Evolutionary conservation across 2,888 invertebrate genomes (phyloP).

Genomic region (Parthenolecanium corni): DNA sequence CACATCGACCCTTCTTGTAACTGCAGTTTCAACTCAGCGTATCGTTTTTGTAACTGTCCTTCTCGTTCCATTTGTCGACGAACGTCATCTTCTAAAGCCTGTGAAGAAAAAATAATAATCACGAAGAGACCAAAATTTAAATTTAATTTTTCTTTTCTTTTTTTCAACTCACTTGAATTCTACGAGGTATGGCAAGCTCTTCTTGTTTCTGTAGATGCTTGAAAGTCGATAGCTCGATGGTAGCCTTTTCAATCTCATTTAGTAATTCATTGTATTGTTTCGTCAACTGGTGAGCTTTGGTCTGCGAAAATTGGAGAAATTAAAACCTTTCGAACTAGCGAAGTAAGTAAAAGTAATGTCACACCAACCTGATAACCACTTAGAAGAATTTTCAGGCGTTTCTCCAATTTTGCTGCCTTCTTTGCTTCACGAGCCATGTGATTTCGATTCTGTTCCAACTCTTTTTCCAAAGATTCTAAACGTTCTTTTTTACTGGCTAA

Average conservation of each 20-base stretch:
- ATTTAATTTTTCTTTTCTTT: no score
- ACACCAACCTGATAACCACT: constrained; percentile 60
- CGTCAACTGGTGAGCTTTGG: constrained; percentile 66
- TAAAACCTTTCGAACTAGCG: constrained; percentile 30
- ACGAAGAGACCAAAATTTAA: no score
- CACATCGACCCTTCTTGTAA: constrained; percentile 37
- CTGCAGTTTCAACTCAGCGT: constrained; percentile 59
- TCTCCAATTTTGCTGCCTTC: constrained; percentile 92
- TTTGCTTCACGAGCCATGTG: constrained; percentile 98
- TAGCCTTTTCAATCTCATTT: constrained; percentile 77
- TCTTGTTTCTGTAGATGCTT: constrained; percentile 80
- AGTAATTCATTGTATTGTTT: constrained; percentile 78
- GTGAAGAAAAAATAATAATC: constrained; percentile 34
- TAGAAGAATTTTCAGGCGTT: constrained; percentile 87
- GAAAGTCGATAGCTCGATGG: constrained; percentile 79
- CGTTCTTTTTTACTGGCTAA: constrained; percentile 92
- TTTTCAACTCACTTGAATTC: constrained; percentile 56
- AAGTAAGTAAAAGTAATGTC: constrained; percentile 31
- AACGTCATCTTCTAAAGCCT: constrained; percentile 83
- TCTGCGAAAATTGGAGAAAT: constrained; percentile 44
- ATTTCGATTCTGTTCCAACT: constrained; percentile 79
- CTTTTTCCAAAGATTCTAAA: constrained; percentile 82
- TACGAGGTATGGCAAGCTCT: constrained; percentile 75
- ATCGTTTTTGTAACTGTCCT: constrained; percentile 70
- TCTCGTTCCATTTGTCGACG: constrained; percentile 83